Evolutionary conservation across 2,797 vertebrate genomes (phyloP).

Genomic region (Todus mexicanus): DNA sequence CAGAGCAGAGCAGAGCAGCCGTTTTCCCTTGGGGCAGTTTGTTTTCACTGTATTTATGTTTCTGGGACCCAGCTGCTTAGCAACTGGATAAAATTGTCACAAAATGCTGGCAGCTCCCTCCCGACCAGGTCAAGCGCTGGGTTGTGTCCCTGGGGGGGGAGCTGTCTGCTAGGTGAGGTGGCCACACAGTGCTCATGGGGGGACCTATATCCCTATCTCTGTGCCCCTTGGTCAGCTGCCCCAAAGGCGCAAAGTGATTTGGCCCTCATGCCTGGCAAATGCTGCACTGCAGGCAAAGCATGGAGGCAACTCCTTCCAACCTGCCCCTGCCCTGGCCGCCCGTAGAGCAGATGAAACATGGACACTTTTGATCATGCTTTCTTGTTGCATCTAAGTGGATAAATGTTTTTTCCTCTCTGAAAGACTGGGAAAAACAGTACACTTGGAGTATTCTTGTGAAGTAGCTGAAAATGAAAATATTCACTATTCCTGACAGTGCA

Average conservation of each 20-base stretch:
- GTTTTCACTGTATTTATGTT: constrained; percentile 27
- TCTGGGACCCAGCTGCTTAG: constrained; percentile 5
- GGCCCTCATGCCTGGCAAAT: fast-evolving
- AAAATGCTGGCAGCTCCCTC: neutral
- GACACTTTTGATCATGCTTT: neutral
- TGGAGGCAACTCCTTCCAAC: neutral
- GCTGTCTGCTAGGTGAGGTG: neutral
- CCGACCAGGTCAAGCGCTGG: neutral
- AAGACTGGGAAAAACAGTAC: neutral
- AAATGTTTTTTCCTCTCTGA: neutral
- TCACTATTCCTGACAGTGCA: neutral
- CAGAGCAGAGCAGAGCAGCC: neutral
- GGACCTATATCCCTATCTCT: neutral
- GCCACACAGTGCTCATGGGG: fast-evolving
- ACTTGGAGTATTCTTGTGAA: neutral
- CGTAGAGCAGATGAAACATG: neutral
- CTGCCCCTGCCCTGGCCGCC: neutral
- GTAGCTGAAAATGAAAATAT: neutral
- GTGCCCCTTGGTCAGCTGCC: neutral
- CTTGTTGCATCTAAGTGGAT: neutral
- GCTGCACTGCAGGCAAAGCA: neutral
- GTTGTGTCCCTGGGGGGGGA: neutral
- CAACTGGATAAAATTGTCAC: constrained; percentile 49
- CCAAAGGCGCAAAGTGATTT: neutral
- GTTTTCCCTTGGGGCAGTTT: neutral